Conservation (phyloP, 2,797 vertebrate species). For the Hypotaenidia okinawae region DNA sequence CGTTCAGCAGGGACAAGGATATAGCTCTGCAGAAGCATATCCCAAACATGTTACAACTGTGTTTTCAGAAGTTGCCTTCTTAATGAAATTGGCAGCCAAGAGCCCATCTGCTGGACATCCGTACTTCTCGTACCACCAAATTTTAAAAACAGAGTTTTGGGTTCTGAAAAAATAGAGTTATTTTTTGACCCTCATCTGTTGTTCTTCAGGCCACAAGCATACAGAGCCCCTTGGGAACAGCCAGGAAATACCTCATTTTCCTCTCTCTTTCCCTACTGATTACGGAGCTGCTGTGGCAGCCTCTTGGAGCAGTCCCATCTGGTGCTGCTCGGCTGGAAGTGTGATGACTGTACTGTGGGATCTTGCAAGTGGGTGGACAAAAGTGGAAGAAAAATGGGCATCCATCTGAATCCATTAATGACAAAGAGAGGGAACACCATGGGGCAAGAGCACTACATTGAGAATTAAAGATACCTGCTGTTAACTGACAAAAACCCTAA, state of each 20-base stretch:
- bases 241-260: constrained; percentile 35
- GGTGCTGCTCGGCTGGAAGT: constrained; percentile 14
- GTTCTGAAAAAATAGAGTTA: background rate
- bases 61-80: background rate
- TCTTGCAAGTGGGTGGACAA: background rate
- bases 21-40: background rate
- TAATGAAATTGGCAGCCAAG: background rate
- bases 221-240: background rate
- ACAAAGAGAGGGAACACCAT: background rate
- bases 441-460: background rate
- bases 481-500: background rate
- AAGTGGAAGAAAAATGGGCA: background rate
- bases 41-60: background rate
- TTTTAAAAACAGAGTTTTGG: background rate
- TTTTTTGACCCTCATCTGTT: background rate
- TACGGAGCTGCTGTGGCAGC: background rate
- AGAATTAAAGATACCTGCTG: background rate
- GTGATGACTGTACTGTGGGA: background rate
- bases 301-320: constrained; percentile 4
- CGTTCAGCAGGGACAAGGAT: background rate
- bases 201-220: background rate
- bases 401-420: background rate
- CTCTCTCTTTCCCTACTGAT: background rate
- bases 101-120: background rate
- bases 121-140: background rate